Base-by-base conservation (phyloP, 2,797 vertebrate species). In the Vespertilio murinus region DNA sequence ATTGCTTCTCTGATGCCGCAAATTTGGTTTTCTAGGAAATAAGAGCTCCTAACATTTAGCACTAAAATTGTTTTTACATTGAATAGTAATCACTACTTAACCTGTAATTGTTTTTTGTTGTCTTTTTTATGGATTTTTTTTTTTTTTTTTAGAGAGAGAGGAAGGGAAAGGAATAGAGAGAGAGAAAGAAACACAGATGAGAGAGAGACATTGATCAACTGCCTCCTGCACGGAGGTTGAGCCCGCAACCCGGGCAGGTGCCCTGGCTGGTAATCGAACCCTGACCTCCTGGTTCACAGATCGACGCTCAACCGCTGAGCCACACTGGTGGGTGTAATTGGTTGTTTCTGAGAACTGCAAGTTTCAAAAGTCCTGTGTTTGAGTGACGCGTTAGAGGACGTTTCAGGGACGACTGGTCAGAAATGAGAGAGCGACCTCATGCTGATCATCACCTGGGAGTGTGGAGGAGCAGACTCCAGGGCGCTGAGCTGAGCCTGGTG, bases 331-430 rank as follows among this genome's bases (percentile, higher is more conserved):
- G 22, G 54, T 78, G 30, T 74, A 35, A 70, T 90, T 94, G 54
- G 54, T 91, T 95, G 77, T 81, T 95, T 93, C 87, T 93, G 73
- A 92, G 16, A 84, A 77, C 42, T 52, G 56, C 20, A 35, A 45
- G 84, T 84, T 94, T 82, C 40, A 71, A 61, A 93, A 83, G 12
- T 77, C 83, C 20, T 84, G 3, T 74, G 3, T 91, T 85, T 69
- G 47, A 67, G 74, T 49, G 40, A 84, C 90, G 84, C 73, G 45
- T 89, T 75, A 65, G 45, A 77, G 52, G 74, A 75, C 25, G 71
- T 91, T 94, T 74, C 23, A 70, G 38, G 25, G 16, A 80, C 74
- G 47, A 7, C 11, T 89, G 17, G 4, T 6, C n/a, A 28, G 69
- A 90, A 82, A 38, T 74, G 77, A 49, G 80, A 17, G 81, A 40